These are phyloP conservation scores for Saccostrea glomerata DNA, from an alignment of 1,140 invertebrate genomes.

Conservation along the genomic window DNA sequence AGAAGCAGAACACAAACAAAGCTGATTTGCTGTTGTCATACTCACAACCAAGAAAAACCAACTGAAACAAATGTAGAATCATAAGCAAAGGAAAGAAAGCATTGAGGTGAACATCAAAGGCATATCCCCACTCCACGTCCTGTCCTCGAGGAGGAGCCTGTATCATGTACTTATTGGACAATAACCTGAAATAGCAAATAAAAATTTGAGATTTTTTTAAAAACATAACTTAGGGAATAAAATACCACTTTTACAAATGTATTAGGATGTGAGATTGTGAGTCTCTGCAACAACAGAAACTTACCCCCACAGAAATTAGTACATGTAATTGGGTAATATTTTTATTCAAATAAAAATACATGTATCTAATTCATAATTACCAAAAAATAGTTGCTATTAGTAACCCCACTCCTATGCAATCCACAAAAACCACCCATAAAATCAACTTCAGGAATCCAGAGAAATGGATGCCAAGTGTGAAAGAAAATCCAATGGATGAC, in stretches of 20 bases:
- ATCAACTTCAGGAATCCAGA: constrained; percentile 91
- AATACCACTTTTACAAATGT: too few species aligned
- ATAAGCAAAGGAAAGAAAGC: constrained; percentile 97
- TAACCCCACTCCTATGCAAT: constrained; percentile 93
- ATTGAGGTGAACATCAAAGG: constrained; percentile 99
- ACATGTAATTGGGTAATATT: background rate
- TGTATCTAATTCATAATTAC: constrained; percentile 75
- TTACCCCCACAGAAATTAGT: background rate
- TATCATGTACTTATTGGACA: constrained; percentile 92
- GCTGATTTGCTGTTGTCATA: constrained; percentile 48
- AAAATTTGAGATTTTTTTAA: background rate
- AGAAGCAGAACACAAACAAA: too few species aligned
- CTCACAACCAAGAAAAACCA: constrained; percentile 93
- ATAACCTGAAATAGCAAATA: constrained; percentile 85
- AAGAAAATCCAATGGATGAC: constrained; percentile 93
- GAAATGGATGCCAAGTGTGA: constrained; percentile 88
- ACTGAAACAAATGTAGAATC: constrained; percentile 94
- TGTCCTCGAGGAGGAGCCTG: constrained; percentile 81
- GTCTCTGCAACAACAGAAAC: too few species aligned
- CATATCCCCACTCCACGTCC: constrained; percentile 98
- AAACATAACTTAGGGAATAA: background rate
- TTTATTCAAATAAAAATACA: background rate
- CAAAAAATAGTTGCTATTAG: constrained; percentile 94
- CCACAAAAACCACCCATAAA: constrained; percentile 95
- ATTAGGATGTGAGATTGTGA: too few species aligned